Conservation (phyloP, 1,140 invertebrate species). For the Cecropterus lyciades region DNA sequence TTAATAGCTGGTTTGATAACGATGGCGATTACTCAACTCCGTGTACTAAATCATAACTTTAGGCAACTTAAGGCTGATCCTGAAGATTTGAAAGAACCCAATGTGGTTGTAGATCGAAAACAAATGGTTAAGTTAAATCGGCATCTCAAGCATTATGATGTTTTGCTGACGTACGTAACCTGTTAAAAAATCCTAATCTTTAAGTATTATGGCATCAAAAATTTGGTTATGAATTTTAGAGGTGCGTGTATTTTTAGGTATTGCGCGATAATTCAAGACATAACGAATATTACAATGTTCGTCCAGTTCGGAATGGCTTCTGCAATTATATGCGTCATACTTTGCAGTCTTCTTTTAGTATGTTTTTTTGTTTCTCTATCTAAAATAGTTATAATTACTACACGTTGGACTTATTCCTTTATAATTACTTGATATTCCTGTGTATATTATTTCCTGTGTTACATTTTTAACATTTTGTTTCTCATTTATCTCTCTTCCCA, state of each 20-base stretch:
- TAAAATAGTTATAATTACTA: too few relatives aligned
- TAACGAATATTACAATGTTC: slow-evolving; percentile 57
- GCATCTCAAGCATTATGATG: slow-evolving; percentile 56
- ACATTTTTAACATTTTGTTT: too few relatives aligned
- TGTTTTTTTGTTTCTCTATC: slow-evolving; percentile 18
- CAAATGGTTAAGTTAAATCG: slow-evolving; percentile 42
- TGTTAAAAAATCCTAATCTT: too few relatives aligned
- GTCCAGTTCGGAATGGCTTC: slow-evolving; percentile 56
- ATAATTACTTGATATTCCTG: too few relatives aligned
- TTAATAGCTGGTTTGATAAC: slow-evolving; percentile 61
- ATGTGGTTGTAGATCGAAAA: slow-evolving; percentile 16
- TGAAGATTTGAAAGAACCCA: slow-evolving; percentile 9
- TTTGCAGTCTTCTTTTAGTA: slow-evolving; percentile 55
- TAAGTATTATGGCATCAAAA: too few relatives aligned
- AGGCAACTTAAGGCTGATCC: slow-evolving; percentile 42
- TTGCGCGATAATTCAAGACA: slow-evolving; percentile 51
- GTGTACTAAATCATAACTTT: slow-evolving; percentile 50
- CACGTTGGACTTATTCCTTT: too few relatives aligned
- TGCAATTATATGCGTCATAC: slow-evolving; percentile 56
- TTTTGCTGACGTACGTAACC: slow-evolving; percentile 53
- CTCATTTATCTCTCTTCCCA: slow-evolving; percentile 35
- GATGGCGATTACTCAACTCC: slow-evolving; percentile 56
- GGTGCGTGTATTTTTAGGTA: slow-evolving; percentile 51
- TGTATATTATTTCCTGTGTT: too few relatives aligned
- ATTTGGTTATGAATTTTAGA: too few relatives aligned